Percentiles rank a stretch among this genome's conserved stretches.
These are phyloP conservation scores for Aromia moschata DNA, from an alignment of 2,888 invertebrate genomes.

Conservation along the genomic window DNA sequence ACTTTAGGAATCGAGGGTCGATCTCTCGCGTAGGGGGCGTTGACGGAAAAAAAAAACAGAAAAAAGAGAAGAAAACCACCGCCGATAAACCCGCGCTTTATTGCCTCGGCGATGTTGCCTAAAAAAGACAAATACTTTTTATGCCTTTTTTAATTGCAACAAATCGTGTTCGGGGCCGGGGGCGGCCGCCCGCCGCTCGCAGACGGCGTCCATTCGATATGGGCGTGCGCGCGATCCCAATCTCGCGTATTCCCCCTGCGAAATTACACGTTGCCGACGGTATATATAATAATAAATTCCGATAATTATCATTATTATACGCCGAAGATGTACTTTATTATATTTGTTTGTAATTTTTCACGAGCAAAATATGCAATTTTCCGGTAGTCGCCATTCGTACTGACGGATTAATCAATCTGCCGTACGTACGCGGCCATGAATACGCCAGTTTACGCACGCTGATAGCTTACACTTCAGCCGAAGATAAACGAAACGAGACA, in stretches of 20 bases:
- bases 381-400: conserved; percentile 61
- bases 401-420: conserved; percentile 61
- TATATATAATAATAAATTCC: conserved; percentile 64
- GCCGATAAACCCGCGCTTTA: no score
- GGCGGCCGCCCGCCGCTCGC: conserved; percentile 44
- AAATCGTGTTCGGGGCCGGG: conserved; percentile 54
- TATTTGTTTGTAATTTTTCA: conserved; percentile 65
- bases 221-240: conserved; percentile 52
- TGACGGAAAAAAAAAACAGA: conserved; percentile 33
- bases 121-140: conserved; percentile 50
- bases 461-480: no score
- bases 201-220: conserved; percentile 42
- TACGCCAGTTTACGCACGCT: no score
- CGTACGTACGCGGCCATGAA: neutral
- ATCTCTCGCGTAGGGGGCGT: no score
- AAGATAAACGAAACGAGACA: no score
- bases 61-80: conserved; percentile 50
- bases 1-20: no score
- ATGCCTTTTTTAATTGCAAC: conserved; percentile 58
- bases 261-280: conserved; percentile 62
- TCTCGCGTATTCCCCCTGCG: conserved; percentile 57
- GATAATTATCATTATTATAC: conserved; percentile 65
- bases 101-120: conserved; percentile 45
- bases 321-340: conserved; percentile 63
- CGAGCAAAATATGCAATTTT: conserved; percentile 64